Base-by-base conservation (phyloP, 2,888 invertebrate species). In the Eulithis prunata region DNA sequence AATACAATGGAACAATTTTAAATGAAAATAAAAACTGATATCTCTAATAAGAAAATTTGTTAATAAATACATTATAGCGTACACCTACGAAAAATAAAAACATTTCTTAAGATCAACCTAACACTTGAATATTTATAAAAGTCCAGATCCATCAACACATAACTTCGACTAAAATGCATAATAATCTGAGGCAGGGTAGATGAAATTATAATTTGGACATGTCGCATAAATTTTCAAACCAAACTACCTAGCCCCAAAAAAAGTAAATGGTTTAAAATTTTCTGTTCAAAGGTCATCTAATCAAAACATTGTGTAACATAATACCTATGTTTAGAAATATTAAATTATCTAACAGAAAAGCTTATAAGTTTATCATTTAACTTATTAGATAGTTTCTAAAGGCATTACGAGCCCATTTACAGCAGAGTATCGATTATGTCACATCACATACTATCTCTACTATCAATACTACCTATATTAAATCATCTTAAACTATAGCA, bases 111-210 rank as follows among this genome's bases (percentile, higher is more conserved):
- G 28, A 38, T 53, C 6, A 36, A 58, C 55, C 12, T 59, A 10
- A 41, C 41, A 41, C 41, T 41, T 36, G 14, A 65, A 45, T 36
- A 47, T 58, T 57, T 41, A 60, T 46, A 58, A 43, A 46, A 57
- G 32, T 65, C 71, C 73, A 73, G 73, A 73, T 73, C 47, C 47
- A 58, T 63, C 43, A 54, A 32, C n/a, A 36, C 47, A 47, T 53
- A 62, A 55, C 61, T 70, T 71, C 10, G 11, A 49, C 21, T 52
- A 54, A 63, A 64, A 64, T 66, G 64, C 68, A 51, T 45, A 45
- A n/a, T 3, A 45, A 14, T 47, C 10, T 41, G 41, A 10, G 41
- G 4, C 32, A 32, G 32, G 32, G 2, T 8, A 10, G 41, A 7
- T 41, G 4, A 5, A 5, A 41, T 10, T 41, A 41, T 11, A 41